Conservation (phyloP, 2,113 vertebrate species). For the Choloepus hoffmanni region DNA sequence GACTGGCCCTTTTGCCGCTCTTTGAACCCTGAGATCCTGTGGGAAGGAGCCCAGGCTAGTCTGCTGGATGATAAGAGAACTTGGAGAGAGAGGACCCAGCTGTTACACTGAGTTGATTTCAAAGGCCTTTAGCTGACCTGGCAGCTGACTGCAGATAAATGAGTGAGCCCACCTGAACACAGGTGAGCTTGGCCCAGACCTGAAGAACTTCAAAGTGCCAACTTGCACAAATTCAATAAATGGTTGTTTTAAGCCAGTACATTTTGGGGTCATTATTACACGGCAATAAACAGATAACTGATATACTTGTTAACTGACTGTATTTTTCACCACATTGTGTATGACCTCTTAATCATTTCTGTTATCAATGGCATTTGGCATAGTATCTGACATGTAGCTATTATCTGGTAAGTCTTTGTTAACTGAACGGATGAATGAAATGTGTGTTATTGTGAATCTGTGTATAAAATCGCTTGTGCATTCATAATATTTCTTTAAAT, state of each 20-base stretch:
- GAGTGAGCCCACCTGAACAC: not conserved
- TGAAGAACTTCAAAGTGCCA: too few species aligned
- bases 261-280: not conserved
- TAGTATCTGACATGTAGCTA: not conserved
- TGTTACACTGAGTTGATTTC: too few species aligned
- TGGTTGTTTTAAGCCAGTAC: not conserved
- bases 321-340: not conserved
- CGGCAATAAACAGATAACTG: not conserved
- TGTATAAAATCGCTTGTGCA: not conserved
- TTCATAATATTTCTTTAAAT: not conserved
- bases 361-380: not conserved
- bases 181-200: not conserved
- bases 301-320: too few species aligned
- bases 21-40: not conserved
- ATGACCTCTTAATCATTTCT: not conserved
- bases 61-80: too few species aligned
- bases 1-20: too few species aligned
- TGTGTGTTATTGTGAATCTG: not conserved
- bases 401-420: not conserved
- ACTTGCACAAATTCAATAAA: not conserved
- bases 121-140: not conserved
- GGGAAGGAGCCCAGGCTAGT: not conserved
- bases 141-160: not conserved
- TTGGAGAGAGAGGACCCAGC: not conserved
- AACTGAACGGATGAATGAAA: not conserved